phyloP scores from a whole-genome alignment of 2,113 vertebrate species.

The Indicator maculatus region DNA sequence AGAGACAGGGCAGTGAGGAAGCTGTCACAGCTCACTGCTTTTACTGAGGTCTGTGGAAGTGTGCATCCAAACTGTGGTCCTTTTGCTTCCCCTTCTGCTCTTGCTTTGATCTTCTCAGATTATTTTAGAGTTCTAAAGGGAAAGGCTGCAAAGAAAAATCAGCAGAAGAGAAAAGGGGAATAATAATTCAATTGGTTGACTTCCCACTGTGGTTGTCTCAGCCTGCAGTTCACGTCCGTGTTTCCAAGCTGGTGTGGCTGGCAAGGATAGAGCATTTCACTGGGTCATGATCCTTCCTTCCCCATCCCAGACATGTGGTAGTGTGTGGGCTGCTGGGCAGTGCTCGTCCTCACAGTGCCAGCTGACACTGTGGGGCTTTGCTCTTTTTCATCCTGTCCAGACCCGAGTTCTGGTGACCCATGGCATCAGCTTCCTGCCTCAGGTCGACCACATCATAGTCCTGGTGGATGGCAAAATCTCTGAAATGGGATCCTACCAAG shows the following conservation, averaged over 20 bases:
- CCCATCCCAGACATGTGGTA: neutral
- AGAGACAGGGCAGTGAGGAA: neutral
- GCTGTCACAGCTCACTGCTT: neutral
- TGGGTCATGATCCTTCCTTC: neutral
- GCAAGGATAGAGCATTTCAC: neutral
- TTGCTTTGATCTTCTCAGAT: neutral
- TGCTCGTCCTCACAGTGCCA: neutral
- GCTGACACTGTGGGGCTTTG: neutral
- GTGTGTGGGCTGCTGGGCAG: neutral
- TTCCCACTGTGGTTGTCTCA: neutral
- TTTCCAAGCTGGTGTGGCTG: neutral
- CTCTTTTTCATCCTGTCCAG: constrained; percentile 67
- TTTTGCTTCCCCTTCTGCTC: neutral
- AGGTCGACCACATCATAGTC: constrained; percentile 90
- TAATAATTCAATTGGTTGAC: neutral
- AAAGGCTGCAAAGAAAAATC: neutral
- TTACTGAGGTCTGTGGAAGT: neutral
- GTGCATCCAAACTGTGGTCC: neutral
- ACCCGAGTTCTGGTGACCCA: constrained; percentile 94
- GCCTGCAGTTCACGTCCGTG: neutral
- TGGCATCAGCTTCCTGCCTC: constrained; percentile 91
- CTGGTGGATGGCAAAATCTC: constrained; percentile 88
- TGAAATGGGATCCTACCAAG: constrained; percentile 91
- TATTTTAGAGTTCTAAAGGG: neutral
- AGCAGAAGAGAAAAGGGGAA: neutral